Evolutionary conservation across 2,888 invertebrate genomes (phyloP), one percentile per base, ranked within the genome.

Genomic region (Choreutis nemorana): DNA sequence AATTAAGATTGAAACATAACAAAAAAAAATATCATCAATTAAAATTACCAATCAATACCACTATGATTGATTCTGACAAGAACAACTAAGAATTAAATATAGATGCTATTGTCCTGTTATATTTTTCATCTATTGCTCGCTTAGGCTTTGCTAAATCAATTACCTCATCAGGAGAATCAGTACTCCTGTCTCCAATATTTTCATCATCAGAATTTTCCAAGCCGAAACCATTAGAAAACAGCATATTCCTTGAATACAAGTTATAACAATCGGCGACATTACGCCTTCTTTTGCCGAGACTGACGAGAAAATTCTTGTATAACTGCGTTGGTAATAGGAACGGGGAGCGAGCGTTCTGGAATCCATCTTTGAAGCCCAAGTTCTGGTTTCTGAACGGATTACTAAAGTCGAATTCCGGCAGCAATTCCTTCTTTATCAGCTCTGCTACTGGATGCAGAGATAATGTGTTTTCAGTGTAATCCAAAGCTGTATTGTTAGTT

Each of bases 251-350:
- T 6, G 68, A 67, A 48, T 80, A 80, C 18, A 80, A 37, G 0
- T 77, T 70, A 33, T 78, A 80, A 36, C 78, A 78, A 24, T 79
- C 79, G 1, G 73, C 60, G 14, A 78, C 54, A 47, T 73, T 73
- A 13, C 77, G 45, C 34, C 78, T 63, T 32, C 79, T 67, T 40
- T 79, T 80, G 0, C 72, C 72, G 36, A 80, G 63, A 54, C 81
- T 90, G 7, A 90, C 90, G 50, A 91, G 66, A 37, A 91, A 81
- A 48, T 86, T 90, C 64, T 90, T 90, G 55, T 91, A 90, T 45
- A 91, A 77, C 52, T 91, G 90, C 31, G 89, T 86, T 6, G 90
- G 90, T 37, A 90, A 71, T 29, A 90, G 61, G 47, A 87, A 87
- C 9, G 82, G 81, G 0, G 81, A 65, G 29, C 66, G 47, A 1